phyloP scores from a whole-genome alignment of 2,113 vertebrate genomes.

The Ciconia stormi region DNA sequence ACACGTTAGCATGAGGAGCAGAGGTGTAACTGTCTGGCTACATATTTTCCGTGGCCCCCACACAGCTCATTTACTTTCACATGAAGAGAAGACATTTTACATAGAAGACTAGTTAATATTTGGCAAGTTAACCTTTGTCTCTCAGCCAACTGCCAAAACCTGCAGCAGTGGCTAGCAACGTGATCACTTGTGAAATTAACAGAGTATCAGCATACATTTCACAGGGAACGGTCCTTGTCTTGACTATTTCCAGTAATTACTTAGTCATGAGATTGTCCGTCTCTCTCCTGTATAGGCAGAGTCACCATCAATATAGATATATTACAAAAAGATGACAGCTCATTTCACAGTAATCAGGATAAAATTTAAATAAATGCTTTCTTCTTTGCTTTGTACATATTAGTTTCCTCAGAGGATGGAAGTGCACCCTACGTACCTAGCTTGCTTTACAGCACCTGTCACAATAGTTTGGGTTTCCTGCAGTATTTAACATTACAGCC shows the following conservation, averaged over 20 bases:
- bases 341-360: background rate
- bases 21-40: background rate
- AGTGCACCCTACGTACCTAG: background rate
- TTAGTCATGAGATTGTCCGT: background rate
- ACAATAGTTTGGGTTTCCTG: background rate
- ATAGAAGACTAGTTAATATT: background rate
- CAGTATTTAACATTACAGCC: background rate
- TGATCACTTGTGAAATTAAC: background rate
- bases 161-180: background rate
- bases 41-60: background rate
- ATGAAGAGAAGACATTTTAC: background rate
- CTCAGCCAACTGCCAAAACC: background rate
- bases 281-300: background rate
- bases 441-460: background rate
- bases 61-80: background rate
- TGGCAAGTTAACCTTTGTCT: background rate
- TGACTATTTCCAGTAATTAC: background rate
- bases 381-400: background rate
- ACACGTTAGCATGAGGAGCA: background rate
- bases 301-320: fast-evolving
- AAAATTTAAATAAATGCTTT: background rate
- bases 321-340: background rate
- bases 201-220: background rate
- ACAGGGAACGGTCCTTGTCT: background rate
- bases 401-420: background rate